Evolutionary conservation across 2,113 vertebrate genomes (phyloP).

Genomic region (Dromiciops gliroides): DNA sequence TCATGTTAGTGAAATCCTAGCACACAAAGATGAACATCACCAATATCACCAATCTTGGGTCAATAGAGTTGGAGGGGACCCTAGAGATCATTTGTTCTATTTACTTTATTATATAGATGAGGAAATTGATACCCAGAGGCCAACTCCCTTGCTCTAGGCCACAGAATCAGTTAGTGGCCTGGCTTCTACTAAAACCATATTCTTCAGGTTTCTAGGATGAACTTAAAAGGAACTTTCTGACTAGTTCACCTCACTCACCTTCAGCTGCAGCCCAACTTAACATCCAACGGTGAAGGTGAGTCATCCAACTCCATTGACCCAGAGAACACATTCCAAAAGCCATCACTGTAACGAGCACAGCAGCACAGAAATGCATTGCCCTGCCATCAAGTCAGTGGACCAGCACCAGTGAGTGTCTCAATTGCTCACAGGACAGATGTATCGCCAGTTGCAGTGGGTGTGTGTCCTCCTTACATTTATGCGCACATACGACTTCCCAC

Average conservation of each 20-base stretch:
- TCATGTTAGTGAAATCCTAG: background rate
- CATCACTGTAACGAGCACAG: background rate
- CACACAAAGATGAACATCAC: background rate
- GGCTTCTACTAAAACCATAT: background rate
- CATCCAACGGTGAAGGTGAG: constrained; percentile 1
- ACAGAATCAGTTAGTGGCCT: background rate
- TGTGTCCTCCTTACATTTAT: background rate
- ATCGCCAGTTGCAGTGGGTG: constrained; percentile 18
- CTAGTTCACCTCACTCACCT: constrained; percentile 33
- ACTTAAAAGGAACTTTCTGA: background rate
- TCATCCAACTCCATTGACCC: constrained; percentile 2
- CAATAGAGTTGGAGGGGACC: background rate
- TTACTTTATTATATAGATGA: background rate
- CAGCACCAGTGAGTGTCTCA: background rate
- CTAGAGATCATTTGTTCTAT: background rate
- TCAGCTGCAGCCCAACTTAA: constrained; percentile 1
- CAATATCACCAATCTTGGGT: background rate
- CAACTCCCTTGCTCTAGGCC: background rate
- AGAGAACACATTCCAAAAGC: constrained; percentile 2
- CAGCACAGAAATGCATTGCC: constrained; percentile 37
- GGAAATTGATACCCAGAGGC: background rate
- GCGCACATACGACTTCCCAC: background rate
- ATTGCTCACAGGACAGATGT: constrained; percentile 13
- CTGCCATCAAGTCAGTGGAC: background rate
- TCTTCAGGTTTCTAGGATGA: background rate